These are phyloP conservation scores for Plotosus lineatus DNA, from an alignment of 2,113 vertebrate genomes.

Conservation along the genomic window DNA sequence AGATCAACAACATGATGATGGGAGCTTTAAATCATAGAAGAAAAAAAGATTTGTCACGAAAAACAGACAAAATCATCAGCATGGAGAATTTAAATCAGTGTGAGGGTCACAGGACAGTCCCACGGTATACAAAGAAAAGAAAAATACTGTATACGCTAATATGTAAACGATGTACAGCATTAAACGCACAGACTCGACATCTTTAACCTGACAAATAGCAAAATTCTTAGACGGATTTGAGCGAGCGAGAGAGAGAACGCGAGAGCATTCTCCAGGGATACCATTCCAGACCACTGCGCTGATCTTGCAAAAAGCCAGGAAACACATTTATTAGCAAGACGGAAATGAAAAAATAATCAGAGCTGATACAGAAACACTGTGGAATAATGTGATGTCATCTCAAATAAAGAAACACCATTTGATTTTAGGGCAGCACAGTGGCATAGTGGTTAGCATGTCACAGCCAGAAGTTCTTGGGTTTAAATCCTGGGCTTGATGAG, in stretches of 20 bases:
- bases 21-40: slow-evolving; percentile 34
- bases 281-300: slow-evolving; percentile 48
- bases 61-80: background rate
- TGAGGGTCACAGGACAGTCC: background rate
- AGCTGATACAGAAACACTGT: background rate
- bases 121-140: background rate
- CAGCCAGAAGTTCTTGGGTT: too few relatives aligned
- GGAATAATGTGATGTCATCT: background rate
- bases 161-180: slow-evolving; percentile 50
- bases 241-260: too few relatives aligned
- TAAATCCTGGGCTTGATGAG: too few relatives aligned
- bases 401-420: too few relatives aligned
- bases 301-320: slow-evolving; percentile 23
- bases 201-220: too few relatives aligned
- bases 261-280: slow-evolving; percentile 18
- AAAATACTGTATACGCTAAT: slow-evolving; percentile 43
- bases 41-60: slow-evolving; percentile 18
- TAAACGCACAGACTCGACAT: slow-evolving; percentile 46
- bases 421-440: too few relatives aligned
- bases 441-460: too few relatives aligned
- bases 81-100: slow-evolving; percentile 10
- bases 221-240: too few relatives aligned
- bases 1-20: slow-evolving; percentile 40
- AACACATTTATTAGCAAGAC: background rate
- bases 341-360: background rate